Percentiles rank a stretch among this genome's conserved stretches.
Conservation (phyloP, 2,113 vertebrate species). For the Crotophaga sulcirostris region DNA sequence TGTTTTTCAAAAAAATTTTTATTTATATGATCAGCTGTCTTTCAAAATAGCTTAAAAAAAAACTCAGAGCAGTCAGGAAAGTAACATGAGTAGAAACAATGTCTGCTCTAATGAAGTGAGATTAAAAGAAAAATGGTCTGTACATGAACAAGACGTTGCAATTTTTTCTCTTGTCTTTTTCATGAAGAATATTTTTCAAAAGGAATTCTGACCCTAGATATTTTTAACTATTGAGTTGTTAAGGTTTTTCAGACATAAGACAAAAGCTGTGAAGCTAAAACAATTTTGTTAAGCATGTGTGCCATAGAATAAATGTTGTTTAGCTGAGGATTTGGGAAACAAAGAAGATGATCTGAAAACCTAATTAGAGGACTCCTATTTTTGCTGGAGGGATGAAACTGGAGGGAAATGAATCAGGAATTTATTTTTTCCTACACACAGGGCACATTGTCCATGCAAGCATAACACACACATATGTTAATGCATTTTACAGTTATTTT, state of each 20-base stretch:
- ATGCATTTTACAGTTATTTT: background rate
- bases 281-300: background rate
- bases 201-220: background rate
- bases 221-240: background rate
- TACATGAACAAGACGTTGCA: background rate
- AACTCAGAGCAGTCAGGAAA: background rate
- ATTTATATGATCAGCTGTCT: background rate
- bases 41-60: background rate
- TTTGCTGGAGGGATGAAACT: background rate
- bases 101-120: background rate
- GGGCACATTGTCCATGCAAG: too few relatives aligned
- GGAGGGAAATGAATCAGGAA: background rate
- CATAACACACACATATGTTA: background rate
- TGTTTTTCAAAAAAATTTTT: background rate
- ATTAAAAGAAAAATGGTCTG: background rate
- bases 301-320: background rate
- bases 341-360: background rate
- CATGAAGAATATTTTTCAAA: background rate
- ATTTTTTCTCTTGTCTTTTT: background rate
- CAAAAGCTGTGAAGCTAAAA: background rate
- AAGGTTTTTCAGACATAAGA: background rate
- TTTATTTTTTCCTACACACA: background rate
- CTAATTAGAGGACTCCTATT: background rate
- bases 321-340: background rate
- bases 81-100: background rate